Percentiles rank a stretch among this genome's conserved stretches.
Evolutionary conservation across 2,113 vertebrate genomes (phyloP).

Genomic region (Proteles cristata): DNA sequence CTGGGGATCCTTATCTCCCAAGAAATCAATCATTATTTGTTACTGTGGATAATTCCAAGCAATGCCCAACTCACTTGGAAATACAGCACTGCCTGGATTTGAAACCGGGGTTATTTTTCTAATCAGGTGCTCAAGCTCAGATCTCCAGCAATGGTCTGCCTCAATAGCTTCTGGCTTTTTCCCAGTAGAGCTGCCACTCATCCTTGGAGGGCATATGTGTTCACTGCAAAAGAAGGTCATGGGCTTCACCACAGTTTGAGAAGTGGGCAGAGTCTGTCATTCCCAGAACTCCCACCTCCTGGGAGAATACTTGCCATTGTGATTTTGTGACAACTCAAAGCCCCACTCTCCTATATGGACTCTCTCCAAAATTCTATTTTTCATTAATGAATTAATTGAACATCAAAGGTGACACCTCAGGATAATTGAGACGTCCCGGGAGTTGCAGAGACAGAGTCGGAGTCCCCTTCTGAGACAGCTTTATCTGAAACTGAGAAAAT

Average conservation of each 20-base stretch:
- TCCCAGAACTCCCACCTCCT: not conserved
- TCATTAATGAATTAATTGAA: constrained; percentile 59
- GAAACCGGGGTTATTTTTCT: not conserved
- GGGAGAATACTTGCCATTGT: not conserved
- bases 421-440: constrained; percentile 54
- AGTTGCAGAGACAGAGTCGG: not conserved
- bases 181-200: not conserved
- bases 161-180: not conserved
- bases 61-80: not conserved
- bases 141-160: not conserved
- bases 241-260: not conserved
- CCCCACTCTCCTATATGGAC: too few species aligned
- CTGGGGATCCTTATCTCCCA: not conserved
- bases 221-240: not conserved
- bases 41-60: not conserved
- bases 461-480: too few species aligned
- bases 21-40: not conserved
- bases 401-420: too few species aligned
- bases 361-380: constrained; percentile 1
- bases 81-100: not conserved
- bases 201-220: not conserved
- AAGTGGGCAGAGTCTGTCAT: not conserved
- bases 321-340: constrained; percentile 22
- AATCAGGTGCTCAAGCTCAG: not conserved
- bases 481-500: constrained; percentile 58